Evolutionary conservation across 1,140 invertebrate species (phyloP), one percentile per base, ranked within the genome.

Genomic region (Zaprionus taronus): DNA sequence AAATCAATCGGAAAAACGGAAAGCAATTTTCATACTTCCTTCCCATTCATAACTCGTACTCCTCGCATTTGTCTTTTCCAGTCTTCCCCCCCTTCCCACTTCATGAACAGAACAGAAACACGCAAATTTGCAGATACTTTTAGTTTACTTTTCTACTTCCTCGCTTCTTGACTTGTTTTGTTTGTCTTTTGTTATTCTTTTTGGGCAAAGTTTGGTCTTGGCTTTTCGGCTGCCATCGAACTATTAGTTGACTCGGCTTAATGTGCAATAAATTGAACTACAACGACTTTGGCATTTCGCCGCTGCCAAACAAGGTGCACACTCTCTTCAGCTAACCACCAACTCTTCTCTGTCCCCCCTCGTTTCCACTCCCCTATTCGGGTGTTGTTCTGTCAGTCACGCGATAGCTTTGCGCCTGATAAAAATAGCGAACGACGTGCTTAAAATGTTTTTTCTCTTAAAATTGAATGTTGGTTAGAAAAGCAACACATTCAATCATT

Each of bases 391-490:
- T 67, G 57, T 63, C 47, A 79, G 85, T 80, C 85, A 89, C 85
- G 85, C 85, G 82, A 86, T 80, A 41, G 36, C 58, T 57, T 84
- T 66, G 56, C 55, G 69, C 69, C 68, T 60, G 81, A 71, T 89
- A 89, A 84, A 89, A 81, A 90, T 81, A 89, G 79, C 41, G 65
- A 28, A 28, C 55, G 67, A 68, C 72, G 72, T 86, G 83, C 80
- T 79, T 68, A 72, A 80, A 82, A 81, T 84, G 86, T 64, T 74
- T 90, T 79, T 60, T 74, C 84, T 79, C 69, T 68, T 64, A 71
- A 82, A 90, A 90, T 90, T 90, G 85, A 90, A 90, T 84, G 67
- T 85, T 84, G 85, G 85, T 90, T 85, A 90, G 85, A 85, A 90
- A 84, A 80, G 67, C 79, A 85, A 85, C 85, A 90, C 85, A 90